Percentiles rank a stretch among this genome's conserved stretches.
Conservation (phyloP, 2,888 invertebrate species). For the Arrhopalites spinosus region DNA sequence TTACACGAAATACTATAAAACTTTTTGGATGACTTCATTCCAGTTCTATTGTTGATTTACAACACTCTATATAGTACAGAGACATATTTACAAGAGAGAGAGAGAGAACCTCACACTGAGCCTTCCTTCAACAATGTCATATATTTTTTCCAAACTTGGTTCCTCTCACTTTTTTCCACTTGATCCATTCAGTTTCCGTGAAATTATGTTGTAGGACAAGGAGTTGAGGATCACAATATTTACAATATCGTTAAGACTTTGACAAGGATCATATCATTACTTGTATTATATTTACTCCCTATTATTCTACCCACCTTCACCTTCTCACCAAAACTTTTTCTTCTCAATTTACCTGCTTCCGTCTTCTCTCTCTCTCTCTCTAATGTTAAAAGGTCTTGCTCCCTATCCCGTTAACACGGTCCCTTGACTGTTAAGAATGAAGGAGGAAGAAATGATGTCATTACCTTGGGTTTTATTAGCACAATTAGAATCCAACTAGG, state of each 20-base stretch:
- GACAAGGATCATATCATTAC: background rate
- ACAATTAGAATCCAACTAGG: constrained; percentile 25
- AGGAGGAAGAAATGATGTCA: background rate
- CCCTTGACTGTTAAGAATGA: background rate
- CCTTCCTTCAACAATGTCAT: constrained; percentile 10
- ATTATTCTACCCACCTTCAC: background rate
- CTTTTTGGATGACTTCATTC: background rate
- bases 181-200: background rate
- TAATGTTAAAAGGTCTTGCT: no score
- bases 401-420: constrained; percentile 21
- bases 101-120: constrained; percentile 19
- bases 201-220: background rate
- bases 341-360: background rate
- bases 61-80: background rate
- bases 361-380: no score
- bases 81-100: no score
- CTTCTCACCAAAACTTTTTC: no score
- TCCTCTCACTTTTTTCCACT: background rate
- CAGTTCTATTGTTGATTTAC: constrained; percentile 23
- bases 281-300: background rate
- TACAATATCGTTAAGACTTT: constrained; percentile 3
- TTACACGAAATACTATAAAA: background rate
- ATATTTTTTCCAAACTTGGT: background rate
- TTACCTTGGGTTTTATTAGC: constrained; percentile 29
- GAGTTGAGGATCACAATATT: constrained; percentile 5